Evolutionary conservation across 2,113 vertebrate genomes (phyloP).

Genomic region (Phyllostomus discolor): DNA sequence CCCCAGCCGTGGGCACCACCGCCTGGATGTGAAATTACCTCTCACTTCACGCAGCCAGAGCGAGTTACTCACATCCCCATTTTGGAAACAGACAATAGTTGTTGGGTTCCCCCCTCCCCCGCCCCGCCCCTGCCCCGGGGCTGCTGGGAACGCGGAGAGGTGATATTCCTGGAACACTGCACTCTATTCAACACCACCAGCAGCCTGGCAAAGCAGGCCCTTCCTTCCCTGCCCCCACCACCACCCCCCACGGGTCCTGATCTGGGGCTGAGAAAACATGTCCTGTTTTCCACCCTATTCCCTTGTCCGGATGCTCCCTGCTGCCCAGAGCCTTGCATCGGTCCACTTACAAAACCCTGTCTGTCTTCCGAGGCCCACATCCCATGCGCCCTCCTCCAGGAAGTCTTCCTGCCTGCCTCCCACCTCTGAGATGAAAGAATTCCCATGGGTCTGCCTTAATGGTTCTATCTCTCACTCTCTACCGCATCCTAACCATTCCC

Average conservation of each 20-base stretch:
- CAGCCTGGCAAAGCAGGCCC: neutral
- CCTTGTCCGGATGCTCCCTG: neutral
- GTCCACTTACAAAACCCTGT: neutral
- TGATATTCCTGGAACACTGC: neutral
- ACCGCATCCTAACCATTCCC: neutral
- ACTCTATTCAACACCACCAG: accelerated
- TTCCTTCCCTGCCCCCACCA: neutral
- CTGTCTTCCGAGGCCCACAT: neutral
- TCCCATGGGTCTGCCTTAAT: neutral
- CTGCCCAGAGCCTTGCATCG: neutral
- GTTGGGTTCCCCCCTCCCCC: no score
- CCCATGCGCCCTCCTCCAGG: neutral
- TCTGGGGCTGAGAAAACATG: neutral
- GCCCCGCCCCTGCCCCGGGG: neutral
- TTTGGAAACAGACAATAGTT: neutral
- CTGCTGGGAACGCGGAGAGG: neutral
- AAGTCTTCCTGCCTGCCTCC: neutral
- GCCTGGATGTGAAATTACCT: neutral
- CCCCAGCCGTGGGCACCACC: neutral
- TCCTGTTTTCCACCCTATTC: neutral
- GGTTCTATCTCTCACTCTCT: neutral
- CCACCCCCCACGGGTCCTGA: accelerated
- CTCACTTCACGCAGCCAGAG: neutral
- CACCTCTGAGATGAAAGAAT: neutral
- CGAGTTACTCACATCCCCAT: no score